Evolutionary conservation across 2,797 vertebrate species (phyloP).

Genomic region (Anas bernieri): DNA sequence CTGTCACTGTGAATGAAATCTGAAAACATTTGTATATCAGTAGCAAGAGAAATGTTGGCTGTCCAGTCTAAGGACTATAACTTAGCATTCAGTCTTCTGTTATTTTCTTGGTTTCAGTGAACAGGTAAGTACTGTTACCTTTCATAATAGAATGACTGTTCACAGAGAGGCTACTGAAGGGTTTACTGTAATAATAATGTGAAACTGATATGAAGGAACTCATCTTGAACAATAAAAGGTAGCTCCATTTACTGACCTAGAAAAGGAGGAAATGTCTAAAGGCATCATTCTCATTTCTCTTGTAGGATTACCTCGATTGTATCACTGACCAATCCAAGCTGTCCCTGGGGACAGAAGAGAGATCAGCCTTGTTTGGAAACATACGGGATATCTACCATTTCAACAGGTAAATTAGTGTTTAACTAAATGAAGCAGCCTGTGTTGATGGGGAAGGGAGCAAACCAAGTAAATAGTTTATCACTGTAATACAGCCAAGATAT

Average conservation of each 20-base stretch:
- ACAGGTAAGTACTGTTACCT: conserved; percentile 57
- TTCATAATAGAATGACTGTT: conserved; percentile 66
- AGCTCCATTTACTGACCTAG: conserved; percentile 30
- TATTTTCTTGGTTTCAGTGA: conserved; percentile 55
- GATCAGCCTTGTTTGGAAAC: conserved; percentile 94
- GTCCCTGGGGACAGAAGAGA: conserved; percentile 89
- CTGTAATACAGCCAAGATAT: neutral
- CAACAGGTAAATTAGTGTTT: conserved; percentile 86
- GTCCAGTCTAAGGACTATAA: neutral
- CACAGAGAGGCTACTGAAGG: conserved; percentile 30
- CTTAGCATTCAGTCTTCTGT: conserved; percentile 20
- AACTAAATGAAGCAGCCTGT: neutral
- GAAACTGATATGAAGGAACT: conserved; percentile 53
- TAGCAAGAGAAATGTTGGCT: neutral
- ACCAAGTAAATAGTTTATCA: neutral
- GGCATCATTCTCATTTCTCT: conserved; percentile 58
- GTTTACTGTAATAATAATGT: conserved; percentile 41
- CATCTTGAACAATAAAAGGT: conserved; percentile 45
- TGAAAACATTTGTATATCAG: conserved; percentile 26
- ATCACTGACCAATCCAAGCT: conserved; percentile 91
- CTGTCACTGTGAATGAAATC: conserved; percentile 19
- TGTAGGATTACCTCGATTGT: conserved; percentile 93
- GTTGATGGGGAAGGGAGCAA: neutral
- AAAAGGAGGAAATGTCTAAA: conserved; percentile 52
- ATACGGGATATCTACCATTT: conserved; percentile 95